Base-by-base conservation (phyloP, 2,797 vertebrate genomes). In the Gephyroberyx darwinii region DNA sequence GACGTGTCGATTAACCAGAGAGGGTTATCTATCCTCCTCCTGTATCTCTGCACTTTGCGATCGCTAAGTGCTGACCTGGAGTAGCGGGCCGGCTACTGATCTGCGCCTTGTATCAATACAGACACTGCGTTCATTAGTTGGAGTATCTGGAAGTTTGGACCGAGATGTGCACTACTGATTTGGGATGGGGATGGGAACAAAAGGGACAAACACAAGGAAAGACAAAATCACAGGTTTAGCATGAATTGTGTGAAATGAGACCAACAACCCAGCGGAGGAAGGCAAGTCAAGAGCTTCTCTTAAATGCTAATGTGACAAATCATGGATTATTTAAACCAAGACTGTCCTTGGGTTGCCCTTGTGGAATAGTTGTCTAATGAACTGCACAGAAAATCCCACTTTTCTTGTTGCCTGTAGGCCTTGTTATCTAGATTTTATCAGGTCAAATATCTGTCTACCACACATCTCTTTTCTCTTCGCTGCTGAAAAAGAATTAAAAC, bases 1-100 rank as follows among this genome's bases (percentile, higher is more conserved):
- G 14, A 80, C 7, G 26, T 51, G 78, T 65, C 35, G 64, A 88
- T 84, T 66, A 68, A 67, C 73, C 59, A 63, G 66, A 75, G 67
- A 54, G 33, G 17, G 1, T 50, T 51, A 53, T 84, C 71, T 60
- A 57, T 78, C 55, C 26, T 64, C 47, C 63, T 58, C 41, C 17
- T 71, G 35, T 56, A 33, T 59, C 65, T 31, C 39, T 60, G 14
- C 13, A 53, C 53, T 71, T 51, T 56, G 58, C 35, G 35, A 62
- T 64, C 33, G 6, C 19, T 31, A 60, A 47, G 64, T 53, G 56
- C 61, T 65, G 61, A 65, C 63, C 63, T 56, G 41, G 17, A 60
- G 54, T 59, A 71, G 41, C 37, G 31, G 4, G n/a, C 16, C 26
- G 5, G 52, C 37, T 20, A 12, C 50, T 41, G 33, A 71, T 74